Conservation (phyloP, 2,888 invertebrate species). For the Amphimallon solstitiale region DNA sequence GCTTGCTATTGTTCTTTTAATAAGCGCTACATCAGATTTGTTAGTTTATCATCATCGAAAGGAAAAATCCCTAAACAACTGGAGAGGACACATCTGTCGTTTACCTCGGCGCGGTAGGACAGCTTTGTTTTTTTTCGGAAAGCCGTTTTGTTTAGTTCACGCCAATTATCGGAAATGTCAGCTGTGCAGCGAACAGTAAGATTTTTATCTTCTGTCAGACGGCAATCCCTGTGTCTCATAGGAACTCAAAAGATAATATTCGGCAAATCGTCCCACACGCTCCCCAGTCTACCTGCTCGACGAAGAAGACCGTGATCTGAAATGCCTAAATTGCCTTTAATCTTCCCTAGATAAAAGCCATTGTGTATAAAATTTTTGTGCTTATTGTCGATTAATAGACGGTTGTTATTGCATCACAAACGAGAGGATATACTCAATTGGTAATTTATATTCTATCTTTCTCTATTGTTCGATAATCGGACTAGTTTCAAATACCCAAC, state of each 20-base stretch:
- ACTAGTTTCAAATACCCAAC: slow-evolving; percentile 2
- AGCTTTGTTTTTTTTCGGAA: slow-evolving; percentile 14
- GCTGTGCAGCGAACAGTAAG: slow-evolving; percentile 51
- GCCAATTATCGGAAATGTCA: slow-evolving; percentile 57
- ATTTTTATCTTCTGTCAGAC: slow-evolving; percentile 41
- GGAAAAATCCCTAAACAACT: slow-evolving; percentile 9
- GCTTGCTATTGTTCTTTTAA: slow-evolving; percentile 15
- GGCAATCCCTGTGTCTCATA: too few relatives aligned
- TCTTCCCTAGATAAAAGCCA: too few relatives aligned
- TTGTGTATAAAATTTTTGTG: too few relatives aligned
- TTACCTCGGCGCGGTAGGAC: background rate
- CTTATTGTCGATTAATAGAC: slow-evolving; percentile 14
- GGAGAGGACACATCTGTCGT: slow-evolving; percentile 9
- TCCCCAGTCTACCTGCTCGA: slow-evolving; percentile 13
- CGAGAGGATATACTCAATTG: background rate
- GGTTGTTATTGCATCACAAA: slow-evolving; percentile 9
- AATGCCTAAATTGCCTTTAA: background rate
- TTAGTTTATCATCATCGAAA: slow-evolving; percentile 15
- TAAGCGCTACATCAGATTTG: slow-evolving; percentile 16
- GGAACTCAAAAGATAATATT: too few relatives aligned
- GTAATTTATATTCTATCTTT: background rate
- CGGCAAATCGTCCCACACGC: background rate
- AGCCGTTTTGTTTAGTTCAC: slow-evolving; percentile 46
- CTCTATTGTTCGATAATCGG: slow-evolving; percentile 19
- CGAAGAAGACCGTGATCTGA: background rate